These are phyloP conservation scores for Thalpophila matura DNA, from an alignment of 2,888 invertebrate genomes.

Conservation along the genomic window DNA sequence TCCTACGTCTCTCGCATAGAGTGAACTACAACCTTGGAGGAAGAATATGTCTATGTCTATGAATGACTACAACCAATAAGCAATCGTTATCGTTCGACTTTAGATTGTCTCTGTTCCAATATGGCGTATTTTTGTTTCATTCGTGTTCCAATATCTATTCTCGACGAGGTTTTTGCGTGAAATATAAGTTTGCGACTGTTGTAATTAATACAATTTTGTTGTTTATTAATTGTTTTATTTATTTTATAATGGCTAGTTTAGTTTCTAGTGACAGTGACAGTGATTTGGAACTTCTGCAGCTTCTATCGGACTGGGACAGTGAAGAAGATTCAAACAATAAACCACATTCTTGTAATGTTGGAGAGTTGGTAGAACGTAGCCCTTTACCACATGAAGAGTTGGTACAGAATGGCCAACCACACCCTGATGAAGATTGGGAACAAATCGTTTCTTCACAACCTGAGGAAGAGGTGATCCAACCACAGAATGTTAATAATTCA, in stretches of 20 bases:
- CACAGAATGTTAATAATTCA: neutral
- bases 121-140: too few species aligned
- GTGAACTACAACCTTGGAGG: too few species aligned
- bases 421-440: neutral
- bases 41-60: too few species aligned
- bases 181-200: too few species aligned
- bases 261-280: conserved; percentile 2
- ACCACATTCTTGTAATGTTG: neutral
- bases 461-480: neutral
- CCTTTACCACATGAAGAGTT: neutral
- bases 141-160: too few species aligned
- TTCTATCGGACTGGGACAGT: conserved; percentile 5
- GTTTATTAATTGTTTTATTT: too few species aligned
- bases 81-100: too few species aligned
- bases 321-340: neutral
- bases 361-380: neutral
- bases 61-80: too few species aligned
- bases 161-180: too few species aligned
- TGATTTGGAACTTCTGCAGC: neutral
- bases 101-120: too few species aligned
- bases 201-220: too few species aligned
- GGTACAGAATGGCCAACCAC: neutral
- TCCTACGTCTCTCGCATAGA: too few species aligned
- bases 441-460: neutral
- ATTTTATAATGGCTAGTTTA: neutral